phyloP scores from a whole-genome alignment of 2,797 vertebrate genomes.

The Pseudocheirus occidentalis region DNA sequence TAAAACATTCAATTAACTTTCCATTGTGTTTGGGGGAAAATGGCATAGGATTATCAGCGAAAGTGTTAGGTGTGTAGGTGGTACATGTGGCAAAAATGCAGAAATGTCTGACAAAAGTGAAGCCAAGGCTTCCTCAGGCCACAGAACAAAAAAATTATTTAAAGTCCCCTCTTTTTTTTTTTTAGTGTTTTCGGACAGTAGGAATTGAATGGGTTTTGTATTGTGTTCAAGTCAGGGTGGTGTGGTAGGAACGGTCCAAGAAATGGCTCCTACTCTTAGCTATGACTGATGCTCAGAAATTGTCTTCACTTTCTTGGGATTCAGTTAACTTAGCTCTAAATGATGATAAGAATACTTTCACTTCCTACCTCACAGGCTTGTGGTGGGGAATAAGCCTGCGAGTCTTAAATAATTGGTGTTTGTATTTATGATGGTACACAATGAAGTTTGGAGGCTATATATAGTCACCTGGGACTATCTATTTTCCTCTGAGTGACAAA shows the following conservation, averaged over 20 bases:
- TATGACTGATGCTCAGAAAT: background rate
- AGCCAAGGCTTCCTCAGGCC: background rate
- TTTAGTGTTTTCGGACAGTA: background rate
- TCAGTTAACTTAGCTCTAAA: background rate
- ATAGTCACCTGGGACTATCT: conserved; percentile 22
- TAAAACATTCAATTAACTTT: conserved; percentile 90
- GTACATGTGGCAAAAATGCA: conserved; percentile 59
- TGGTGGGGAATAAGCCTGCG: background rate
- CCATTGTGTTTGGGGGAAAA: conserved; percentile 84
- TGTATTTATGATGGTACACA: background rate
- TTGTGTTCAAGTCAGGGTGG: background rate
- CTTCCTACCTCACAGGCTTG: background rate
- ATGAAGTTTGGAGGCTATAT: background rate
- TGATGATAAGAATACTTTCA: background rate
- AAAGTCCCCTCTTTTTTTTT: background rate
- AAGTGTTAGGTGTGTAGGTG: conserved; percentile 79
- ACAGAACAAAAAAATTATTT: conserved; percentile 23
- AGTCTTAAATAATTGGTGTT: background rate
- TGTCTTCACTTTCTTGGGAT: background rate
- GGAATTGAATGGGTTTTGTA: background rate
- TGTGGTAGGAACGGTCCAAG: background rate
- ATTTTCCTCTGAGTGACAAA: background rate
- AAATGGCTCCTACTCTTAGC: background rate
- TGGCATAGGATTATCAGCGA: conserved; percentile 81
- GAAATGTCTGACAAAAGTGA: conserved; percentile 36